Conservation (phyloP, 2,113 vertebrate species). For the Tychaedon coryphoeus region DNA sequence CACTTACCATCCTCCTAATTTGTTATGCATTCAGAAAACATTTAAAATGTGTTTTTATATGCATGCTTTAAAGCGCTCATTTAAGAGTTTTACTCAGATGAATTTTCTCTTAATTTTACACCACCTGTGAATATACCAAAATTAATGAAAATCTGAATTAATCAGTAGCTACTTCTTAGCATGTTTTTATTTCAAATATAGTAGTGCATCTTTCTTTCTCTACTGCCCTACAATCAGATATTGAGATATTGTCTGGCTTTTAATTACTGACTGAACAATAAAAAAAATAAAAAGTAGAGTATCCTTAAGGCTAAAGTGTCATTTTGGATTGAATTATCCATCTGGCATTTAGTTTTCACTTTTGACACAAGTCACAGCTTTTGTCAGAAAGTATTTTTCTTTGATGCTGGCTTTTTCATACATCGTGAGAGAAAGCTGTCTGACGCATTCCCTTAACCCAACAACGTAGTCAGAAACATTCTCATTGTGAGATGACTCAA, state of each 20-base stretch:
- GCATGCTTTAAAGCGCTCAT: not conserved
- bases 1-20: not conserved
- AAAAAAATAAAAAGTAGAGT: not conserved
- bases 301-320: not conserved
- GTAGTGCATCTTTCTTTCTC: not conserved
- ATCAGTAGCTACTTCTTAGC: not conserved
- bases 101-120: not conserved
- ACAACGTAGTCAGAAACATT: not conserved
- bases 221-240: not conserved
- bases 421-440: not conserved
- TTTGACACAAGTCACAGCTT: constrained; percentile 47
- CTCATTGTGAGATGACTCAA: not conserved
- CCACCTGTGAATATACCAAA: not conserved
- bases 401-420: constrained; percentile 21
- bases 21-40: not conserved
- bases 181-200: not conserved
- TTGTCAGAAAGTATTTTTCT: constrained; percentile 37
- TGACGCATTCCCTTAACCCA: not conserved
- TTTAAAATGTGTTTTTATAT: not conserved
- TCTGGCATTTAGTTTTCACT: constrained; percentile 56
- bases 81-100: not conserved
- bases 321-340: constrained; percentile 30
- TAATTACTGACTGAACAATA: constrained; percentile 20
- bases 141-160: not conserved
- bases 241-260: constrained; percentile 2